Conservation (phyloP, 2,113 vertebrate species). For the Bos indicus region DNA sequence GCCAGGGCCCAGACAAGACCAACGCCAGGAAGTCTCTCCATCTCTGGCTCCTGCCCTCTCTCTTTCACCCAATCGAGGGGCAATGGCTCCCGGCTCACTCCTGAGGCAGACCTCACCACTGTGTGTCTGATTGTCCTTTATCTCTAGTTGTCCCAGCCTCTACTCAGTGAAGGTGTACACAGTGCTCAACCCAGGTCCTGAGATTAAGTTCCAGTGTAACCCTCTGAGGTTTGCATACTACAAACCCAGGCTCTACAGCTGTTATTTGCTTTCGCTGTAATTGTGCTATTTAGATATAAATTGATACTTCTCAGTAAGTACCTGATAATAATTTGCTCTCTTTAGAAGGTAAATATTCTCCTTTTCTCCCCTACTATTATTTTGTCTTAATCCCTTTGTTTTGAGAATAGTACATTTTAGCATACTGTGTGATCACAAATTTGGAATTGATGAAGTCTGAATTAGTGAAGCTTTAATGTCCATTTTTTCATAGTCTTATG, state of each 20-base stretch:
- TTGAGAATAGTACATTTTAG: conserved; percentile 5
- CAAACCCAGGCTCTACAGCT: neutral
- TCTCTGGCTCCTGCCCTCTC: neutral
- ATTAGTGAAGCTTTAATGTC: conserved; percentile 13
- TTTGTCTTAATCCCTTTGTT: neutral
- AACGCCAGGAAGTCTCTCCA: neutral
- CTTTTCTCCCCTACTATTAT: neutral
- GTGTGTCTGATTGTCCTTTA: neutral
- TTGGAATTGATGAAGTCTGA: neutral
- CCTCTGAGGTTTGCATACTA: neutral
- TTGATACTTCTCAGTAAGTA: neutral
- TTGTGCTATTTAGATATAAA: neutral
- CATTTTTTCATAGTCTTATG: neutral
- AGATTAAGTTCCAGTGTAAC: neutral
- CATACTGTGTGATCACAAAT: neutral
- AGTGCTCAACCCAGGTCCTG: neutral
- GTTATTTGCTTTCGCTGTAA: neutral
- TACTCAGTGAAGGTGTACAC: neutral
- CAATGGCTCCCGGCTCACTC: neutral
- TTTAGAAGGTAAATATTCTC: neutral
- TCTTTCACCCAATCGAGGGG: fast-evolving
- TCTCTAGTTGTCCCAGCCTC: neutral
- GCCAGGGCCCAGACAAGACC: neutral
- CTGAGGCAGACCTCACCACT: neutral
- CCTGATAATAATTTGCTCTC: neutral